Evolutionary conservation across 2,797 vertebrate genomes (phyloP).

Genomic region (Pterois miles): DNA sequence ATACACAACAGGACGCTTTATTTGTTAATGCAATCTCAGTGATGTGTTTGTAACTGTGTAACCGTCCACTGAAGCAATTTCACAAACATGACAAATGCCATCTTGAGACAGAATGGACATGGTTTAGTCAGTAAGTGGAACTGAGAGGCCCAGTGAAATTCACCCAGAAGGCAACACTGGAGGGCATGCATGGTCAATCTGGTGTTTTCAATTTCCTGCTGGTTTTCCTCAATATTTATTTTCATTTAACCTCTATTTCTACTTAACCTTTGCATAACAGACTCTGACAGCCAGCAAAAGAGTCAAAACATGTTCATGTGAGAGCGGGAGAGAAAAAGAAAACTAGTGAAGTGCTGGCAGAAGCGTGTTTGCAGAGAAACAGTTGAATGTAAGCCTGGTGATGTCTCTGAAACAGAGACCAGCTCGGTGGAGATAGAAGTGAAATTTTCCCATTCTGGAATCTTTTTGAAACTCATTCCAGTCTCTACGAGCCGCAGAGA

Average conservation of each 20-base stretch:
- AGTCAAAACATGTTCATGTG: neutral
- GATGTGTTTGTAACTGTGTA: neutral
- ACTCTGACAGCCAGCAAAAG: slow-evolving; percentile 8
- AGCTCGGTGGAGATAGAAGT: slow-evolving; percentile 18
- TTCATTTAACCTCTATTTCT: slow-evolving; percentile 55
- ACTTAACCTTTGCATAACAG: slow-evolving; percentile 47
- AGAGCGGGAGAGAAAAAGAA: neutral
- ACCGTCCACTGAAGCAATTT: neutral
- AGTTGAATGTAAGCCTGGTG: neutral
- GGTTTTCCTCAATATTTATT: slow-evolving; percentile 48
- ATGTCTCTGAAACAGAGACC: slow-evolving; percentile 8
- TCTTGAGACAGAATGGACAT: neutral
- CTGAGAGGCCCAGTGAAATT: slow-evolving; percentile 32
- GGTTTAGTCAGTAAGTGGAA: neutral
- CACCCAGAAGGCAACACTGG: slow-evolving; percentile 3
- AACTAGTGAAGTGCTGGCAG: neutral
- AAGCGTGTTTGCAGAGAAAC: slow-evolving; percentile 1
- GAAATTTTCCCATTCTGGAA: slow-evolving; percentile 24
- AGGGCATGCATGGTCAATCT: slow-evolving; percentile 26
- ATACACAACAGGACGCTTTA: neutral
- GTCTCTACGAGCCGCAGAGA: neutral
- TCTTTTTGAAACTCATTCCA: slow-evolving; percentile 19
- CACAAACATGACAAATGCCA: neutral
- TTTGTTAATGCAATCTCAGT: neutral
- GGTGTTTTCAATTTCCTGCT: slow-evolving; percentile 68